Base-by-base conservation (phyloP, 2,888 invertebrate genomes). In the Parapristionchus giblindavisi region DNA sequence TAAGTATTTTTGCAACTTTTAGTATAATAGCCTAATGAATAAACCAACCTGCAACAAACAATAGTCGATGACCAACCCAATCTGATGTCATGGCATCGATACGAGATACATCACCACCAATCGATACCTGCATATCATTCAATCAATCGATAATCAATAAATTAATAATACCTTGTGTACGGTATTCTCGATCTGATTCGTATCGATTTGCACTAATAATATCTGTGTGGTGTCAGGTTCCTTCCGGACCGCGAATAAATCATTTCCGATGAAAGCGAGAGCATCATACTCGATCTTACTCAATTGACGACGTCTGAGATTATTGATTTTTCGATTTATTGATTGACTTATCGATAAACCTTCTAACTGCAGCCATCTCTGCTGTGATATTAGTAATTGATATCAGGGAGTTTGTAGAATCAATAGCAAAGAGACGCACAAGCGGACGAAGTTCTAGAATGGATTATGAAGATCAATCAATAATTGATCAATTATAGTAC, bases 11-110 rank as follows among this genome's bases (percentile, higher is more conserved):
- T n/a, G n/a, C n/a, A n/a, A n/a, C n/a, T n/a, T n/a, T 14, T 1
- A 21, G 6, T 60, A 21, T 2, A 21, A 65, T 11, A 1, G 27
- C 40, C 11, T 4, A 48, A 34, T 27, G 36, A 24, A 52, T 8
- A 70, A 70, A n/a, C 24, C 75, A 77, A 32, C 80, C 82, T 3
- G 81, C 76, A 0, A 87, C 84, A 36, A 87, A 79, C 8, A 87
- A 74, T 11, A 87, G 77, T 2, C 87, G 80, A 76, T 87, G 84
- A 3, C 84, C 86, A 11, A 87, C 85, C 87, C 87, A 87, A 76
- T 87, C 87, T 32, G 83, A 83, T 3, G 87, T 83, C 85, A 87
- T 86, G 24, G 86, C 85, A 51, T 84, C 83, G 34, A 87, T 85
- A 61, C 80, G 66, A 27, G 80, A 77, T 38, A 84, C 78, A 61